Base-by-base conservation (phyloP, 2,888 invertebrate genomes). In the Theretra japonica region DNA sequence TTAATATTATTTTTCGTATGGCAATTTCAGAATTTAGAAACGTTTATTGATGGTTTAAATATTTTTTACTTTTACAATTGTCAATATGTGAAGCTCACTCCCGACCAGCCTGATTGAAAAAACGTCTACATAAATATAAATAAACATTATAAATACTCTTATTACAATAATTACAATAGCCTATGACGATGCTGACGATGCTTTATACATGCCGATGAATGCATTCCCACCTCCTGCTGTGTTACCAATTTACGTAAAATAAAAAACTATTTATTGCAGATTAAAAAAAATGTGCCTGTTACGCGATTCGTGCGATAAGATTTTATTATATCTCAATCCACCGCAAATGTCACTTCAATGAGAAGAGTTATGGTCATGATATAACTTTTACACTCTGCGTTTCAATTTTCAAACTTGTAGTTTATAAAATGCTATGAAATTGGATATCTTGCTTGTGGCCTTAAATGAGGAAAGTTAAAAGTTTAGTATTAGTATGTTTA, bases 151-250 rank as follows among this genome's bases (percentile, higher is more conserved):
- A 25, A 65, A 25, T 65, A 23, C 11, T 23, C 41, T 48, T 48
- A 65, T 23, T 48, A 65, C 21, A 65, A 48, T 65, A 65, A 65
- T 48, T 65, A 65, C 65, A 73, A 75, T 62, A 60, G 33, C 62
- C 33, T 70, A 60, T 23, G 68, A 70, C 53, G 62, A 71, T 68
- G 69, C 65, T 72, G 15, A 28, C 28, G 28, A 69, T 60, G 19
- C 59, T 70, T 58, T 41, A 25, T 58, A 70, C 41, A 70, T 62
- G 70, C 41, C 48, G 41, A 41, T 65, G 65, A 65, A 48, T 48
- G 62, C 21, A 62, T 65, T 65, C 41, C 33, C 4, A 41, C 15
- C 41, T 21, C 23, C 65, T 48, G 21, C 17, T 30, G 41, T 25
- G 6, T 48, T 48, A 65, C 17, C 48, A 48, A 33, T 33, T 30